Evolutionary conservation across 2,797 vertebrate genomes (phyloP).

Genomic region (Aulostomus chinensis): DNA sequence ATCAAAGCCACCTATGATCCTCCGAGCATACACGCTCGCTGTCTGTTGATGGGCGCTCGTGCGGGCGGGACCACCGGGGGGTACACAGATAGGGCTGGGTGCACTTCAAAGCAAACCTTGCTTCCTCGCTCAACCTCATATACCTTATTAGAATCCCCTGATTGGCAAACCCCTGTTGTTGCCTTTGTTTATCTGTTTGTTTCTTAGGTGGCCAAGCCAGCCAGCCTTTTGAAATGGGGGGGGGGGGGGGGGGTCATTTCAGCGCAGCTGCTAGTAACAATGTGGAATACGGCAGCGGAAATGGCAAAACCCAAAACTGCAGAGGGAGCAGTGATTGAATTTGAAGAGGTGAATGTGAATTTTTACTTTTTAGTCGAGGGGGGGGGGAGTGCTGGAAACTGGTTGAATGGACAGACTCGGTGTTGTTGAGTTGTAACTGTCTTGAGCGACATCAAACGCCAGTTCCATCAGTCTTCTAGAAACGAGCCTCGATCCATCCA

Average conservation of each 20-base stretch:
- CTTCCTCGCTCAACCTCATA: conserved; percentile 58
- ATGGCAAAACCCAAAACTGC: neutral
- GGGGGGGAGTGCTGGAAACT: no score
- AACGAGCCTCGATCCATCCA: no score
- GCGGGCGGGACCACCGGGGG: conserved; percentile 40
- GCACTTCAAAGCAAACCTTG: conserved; percentile 57
- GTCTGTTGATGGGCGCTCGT: conserved; percentile 44
- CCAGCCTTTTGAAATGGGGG: conserved; percentile 39
- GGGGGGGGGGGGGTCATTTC: conserved; percentile 53
- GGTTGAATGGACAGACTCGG: no score
- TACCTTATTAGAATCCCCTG: conserved; percentile 62
- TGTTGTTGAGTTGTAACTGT: no score
- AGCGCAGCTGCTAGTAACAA: conserved; percentile 45
- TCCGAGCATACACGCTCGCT: conserved; percentile 56
- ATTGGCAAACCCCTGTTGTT: conserved; percentile 47
- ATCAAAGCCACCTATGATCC: conserved; percentile 79
- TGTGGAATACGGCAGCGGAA: conserved; percentile 28
- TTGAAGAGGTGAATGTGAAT: conserved; percentile 38
- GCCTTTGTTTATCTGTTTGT: conserved; percentile 64
- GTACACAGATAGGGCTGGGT: conserved; percentile 49
- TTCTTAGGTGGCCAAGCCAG: conserved; percentile 36
- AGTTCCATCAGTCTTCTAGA: no score
- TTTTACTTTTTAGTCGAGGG: no score
- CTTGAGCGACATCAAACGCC: no score
- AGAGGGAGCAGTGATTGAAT: conserved; percentile 36